Evolutionary conservation across 2,888 invertebrate genomes (phyloP).

Genomic region (Dryomyza anilis): DNA sequence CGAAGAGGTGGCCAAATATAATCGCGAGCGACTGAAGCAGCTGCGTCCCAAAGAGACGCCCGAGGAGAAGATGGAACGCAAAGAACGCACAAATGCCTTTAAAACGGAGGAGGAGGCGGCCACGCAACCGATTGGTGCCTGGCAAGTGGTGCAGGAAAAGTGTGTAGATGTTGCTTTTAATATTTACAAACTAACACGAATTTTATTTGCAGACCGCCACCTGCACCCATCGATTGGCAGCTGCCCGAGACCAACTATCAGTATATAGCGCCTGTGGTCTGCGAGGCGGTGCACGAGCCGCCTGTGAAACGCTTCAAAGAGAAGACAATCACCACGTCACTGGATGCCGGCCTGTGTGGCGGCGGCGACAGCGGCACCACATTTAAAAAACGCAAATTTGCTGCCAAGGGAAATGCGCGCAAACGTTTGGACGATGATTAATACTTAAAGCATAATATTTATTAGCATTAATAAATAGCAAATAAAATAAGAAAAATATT

Average conservation of each 20-base stretch:
- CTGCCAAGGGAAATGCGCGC: slow-evolving; percentile 54
- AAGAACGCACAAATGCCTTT: slow-evolving; percentile 57
- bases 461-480: neutral
- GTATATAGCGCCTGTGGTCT: slow-evolving; percentile 45
- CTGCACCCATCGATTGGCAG: slow-evolving; percentile 69
- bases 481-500: too few relatives aligned
- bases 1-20: slow-evolving; percentile 61
- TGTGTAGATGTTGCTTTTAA: slow-evolving; percentile 58
- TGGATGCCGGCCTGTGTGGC: slow-evolving; percentile 37
- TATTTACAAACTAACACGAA: neutral
- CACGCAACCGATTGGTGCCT: slow-evolving; percentile 75
- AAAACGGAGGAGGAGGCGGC: slow-evolving; percentile 63
- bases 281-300: slow-evolving; percentile 47
- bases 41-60: slow-evolving; percentile 49
- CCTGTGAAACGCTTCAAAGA: slow-evolving; percentile 59
- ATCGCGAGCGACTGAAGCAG: slow-evolving; percentile 55
- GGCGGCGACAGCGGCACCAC: slow-evolving; percentile 43
- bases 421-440: slow-evolving; percentile 52
- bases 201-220: slow-evolving; percentile 40
- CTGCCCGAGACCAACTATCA: slow-evolving; percentile 66
- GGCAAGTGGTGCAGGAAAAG: slow-evolving; percentile 72
- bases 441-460: neutral
- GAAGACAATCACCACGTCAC: slow-evolving; percentile 51
- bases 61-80: slow-evolving; percentile 53
- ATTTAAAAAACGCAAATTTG: slow-evolving; percentile 59